A percentile compares a stretch with the other conserved stretches of the same genome.
Evolutionary conservation across 2,797 vertebrate species (phyloP).

Genomic region (Enteromius trimaculatus): DNA sequence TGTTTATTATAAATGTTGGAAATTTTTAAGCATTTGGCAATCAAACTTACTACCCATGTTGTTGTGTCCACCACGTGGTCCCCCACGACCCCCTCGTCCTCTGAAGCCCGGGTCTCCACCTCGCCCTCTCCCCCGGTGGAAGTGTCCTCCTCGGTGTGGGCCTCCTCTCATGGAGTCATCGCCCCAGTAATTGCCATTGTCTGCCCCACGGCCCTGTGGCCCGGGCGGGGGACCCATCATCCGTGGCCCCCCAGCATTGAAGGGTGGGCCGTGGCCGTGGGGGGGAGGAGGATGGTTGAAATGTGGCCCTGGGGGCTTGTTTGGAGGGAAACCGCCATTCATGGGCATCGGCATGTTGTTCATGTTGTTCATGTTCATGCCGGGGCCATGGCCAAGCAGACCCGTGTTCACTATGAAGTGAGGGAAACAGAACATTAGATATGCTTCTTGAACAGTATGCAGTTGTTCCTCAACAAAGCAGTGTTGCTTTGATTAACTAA

Average conservation of each 20-base stretch:
- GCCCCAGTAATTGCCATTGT: conserved; percentile 86
- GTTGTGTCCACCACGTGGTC: conserved; percentile 84
- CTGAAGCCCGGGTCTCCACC: conserved; percentile 85
- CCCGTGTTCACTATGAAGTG: conserved; percentile 75
- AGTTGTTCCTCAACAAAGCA: neutral
- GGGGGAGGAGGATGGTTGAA: conserved; percentile 84
- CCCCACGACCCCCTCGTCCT: conserved; percentile 83
- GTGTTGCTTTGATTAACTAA: neutral
- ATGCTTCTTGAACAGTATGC: neutral
- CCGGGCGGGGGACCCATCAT: conserved; percentile 90
- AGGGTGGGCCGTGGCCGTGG: conserved; percentile 82
- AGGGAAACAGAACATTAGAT: neutral
- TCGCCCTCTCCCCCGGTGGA: conserved; percentile 84
- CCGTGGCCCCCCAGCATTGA: conserved; percentile 75
- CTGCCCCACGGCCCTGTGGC: conserved; percentile 76
- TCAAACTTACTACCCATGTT: conserved; percentile 80
- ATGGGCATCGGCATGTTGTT: conserved; percentile 80
- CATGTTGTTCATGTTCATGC: conserved; percentile 75
- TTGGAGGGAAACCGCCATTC: conserved; percentile 86
- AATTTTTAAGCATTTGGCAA: neutral
- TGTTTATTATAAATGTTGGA: conserved; percentile 17
- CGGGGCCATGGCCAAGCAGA: conserved; percentile 84
- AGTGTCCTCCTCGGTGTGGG: conserved; percentile 81
- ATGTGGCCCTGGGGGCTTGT: conserved; percentile 83
- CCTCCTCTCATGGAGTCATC: conserved; percentile 84